Conservation (phyloP, 1,140 invertebrate species). For the Nylanderia fulva region DNA sequence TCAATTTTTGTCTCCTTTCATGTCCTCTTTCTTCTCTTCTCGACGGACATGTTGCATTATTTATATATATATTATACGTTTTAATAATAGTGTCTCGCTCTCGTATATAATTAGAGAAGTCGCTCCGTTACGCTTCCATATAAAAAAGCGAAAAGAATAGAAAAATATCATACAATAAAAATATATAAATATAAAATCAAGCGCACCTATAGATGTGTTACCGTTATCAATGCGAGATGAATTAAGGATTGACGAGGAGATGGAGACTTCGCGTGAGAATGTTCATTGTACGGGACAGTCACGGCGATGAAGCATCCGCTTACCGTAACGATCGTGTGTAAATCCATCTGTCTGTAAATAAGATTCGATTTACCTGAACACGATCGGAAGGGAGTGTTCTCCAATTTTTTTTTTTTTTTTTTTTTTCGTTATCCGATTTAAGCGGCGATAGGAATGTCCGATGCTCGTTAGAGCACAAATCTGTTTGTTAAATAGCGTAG, state of each 20-base stretch:
- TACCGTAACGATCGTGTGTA: neutral
- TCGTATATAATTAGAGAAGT: neutral
- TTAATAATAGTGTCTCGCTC: neutral
- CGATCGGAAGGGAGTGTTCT: neutral
- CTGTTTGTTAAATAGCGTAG: constrained; percentile 47
- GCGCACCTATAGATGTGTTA: neutral
- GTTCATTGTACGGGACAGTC: constrained; percentile 6
- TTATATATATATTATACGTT: constrained; percentile 2
- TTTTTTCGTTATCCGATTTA: constrained; percentile 27
- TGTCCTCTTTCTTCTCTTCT: neutral
- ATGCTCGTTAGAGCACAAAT: constrained; percentile 26
- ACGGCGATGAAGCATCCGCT: neutral
- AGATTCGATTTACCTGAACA: constrained; percentile 10
- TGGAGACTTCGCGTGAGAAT: constrained; percentile 26
- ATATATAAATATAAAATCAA: too few species aligned
- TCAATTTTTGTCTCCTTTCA: constrained; percentile 19
- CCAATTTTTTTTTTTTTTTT: neutral
- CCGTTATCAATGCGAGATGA: constrained; percentile 3
- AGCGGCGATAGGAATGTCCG: neutral
- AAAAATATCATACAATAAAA: too few species aligned
- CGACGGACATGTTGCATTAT: neutral
- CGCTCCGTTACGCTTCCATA: too few species aligned
- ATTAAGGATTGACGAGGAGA: neutral
- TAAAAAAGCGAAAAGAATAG: too few species aligned
- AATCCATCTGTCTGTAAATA: neutral